Evolutionary conservation across 2,888 invertebrate species (phyloP), one percentile per base, ranked within the genome.

Genomic region (Mythimna vitellina): DNA sequence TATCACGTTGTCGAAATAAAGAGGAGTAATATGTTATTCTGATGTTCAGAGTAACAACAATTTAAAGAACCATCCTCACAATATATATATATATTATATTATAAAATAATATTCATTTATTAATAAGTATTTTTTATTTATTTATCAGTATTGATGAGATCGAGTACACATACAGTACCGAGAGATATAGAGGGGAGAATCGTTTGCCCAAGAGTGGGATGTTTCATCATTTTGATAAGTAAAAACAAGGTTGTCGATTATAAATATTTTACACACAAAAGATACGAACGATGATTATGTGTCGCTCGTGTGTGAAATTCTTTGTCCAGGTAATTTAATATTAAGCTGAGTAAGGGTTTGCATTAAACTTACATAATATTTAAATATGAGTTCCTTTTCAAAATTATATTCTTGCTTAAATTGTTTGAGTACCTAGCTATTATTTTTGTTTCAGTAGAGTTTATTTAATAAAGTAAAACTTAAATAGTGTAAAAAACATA

Each of bases 351-450:
- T 65, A 32, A 32, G 38, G 79, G 72, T 46, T 65, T 65, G 42
- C n/a, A 56, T 51, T 51, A 65, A 57, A 49, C 67, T 65, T 64
- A 68, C 56, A 53, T 57, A 54, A 63, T 65, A 71, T 82, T 75
- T 68, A 79, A 82, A 81, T 79, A 63, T 12, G 60, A 42, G 66
- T 57, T 72, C 72, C 54, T 72, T 75, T 65, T 70, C 17, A 2
- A 49, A 78, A 32, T 69, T 57, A 70, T 58, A n/a, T 42, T 62
- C 49, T 49, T 32, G 32, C 58, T 42, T 56, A 3, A 25, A 32
- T 66, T 75, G 20, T 14, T 14, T 14, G 14, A 42, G 14, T 14
- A 3, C 14, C 56, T 46, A 7, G 53, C 9, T 35, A 35, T 38
- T 38, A 35, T 65, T 42, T 49, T 60, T 25, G 5, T 12, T 71